These are phyloP conservation scores for Neopipo cinnamomea DNA, from an alignment of 2,113 vertebrate genomes.

Conservation along the genomic window DNA sequence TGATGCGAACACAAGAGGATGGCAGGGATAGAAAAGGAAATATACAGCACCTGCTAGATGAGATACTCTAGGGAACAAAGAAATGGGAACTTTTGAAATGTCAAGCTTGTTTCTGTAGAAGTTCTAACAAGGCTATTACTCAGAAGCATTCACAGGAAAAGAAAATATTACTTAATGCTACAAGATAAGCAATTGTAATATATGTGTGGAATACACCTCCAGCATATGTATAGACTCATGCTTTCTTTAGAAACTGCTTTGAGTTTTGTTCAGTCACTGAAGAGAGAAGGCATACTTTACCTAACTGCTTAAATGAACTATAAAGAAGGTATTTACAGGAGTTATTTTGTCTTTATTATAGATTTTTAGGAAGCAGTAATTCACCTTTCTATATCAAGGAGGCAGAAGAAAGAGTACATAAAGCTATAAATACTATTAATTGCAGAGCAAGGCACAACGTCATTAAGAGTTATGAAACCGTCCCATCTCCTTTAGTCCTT, in stretches of 20 bases:
- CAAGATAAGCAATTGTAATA: neutral
- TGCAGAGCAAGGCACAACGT: neutral
- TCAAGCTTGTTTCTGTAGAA: neutral
- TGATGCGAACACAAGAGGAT: neutral
- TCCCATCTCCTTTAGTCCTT: neutral
- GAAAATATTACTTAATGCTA: neutral
- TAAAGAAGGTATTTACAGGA: neutral
- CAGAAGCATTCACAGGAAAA: neutral
- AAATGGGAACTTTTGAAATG: neutral
- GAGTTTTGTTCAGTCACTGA: neutral
- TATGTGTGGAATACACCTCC: neutral
- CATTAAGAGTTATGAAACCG: neutral
- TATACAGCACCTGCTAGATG: neutral
- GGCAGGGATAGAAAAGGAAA: neutral
- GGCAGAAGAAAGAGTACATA: neutral
- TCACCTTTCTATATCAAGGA: neutral
- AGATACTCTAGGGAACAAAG: neutral
- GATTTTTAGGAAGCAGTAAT: conserved; percentile 9
- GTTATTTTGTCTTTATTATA: neutral
- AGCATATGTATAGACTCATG: neutral
- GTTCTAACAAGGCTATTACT: neutral
- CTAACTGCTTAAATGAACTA: neutral
- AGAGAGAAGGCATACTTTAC: neutral
- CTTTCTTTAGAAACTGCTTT: neutral
- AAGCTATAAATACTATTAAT: conserved; percentile 32